Conservation (phyloP, 2,113 vertebrate species). For the Pogonocichla stellata region DNA sequence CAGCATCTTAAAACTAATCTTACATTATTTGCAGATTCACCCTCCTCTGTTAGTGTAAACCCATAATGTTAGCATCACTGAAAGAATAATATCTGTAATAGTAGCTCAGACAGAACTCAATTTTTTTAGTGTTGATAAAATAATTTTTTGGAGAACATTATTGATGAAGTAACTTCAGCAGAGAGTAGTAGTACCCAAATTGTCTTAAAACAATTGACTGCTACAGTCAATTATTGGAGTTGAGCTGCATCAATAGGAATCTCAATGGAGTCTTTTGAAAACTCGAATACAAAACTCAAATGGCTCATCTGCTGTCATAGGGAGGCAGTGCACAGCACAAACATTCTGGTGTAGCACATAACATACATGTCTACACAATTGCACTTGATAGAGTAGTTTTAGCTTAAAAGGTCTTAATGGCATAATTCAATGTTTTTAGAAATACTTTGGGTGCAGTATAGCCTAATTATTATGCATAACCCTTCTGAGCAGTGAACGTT, state of each 20-base stretch:
- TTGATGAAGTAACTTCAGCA: not conserved
- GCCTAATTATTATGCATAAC: not conserved
- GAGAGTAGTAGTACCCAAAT: rapidly evolving
- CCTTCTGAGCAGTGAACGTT: not conserved
- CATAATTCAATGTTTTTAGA: not conserved
- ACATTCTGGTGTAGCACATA: not conserved
- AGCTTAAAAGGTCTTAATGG: not conserved
- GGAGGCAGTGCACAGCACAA: not conserved
- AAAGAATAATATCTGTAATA: not conserved
- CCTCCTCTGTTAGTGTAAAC: not conserved
- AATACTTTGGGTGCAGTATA: not conserved
- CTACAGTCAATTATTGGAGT: not conserved
- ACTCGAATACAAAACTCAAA: rapidly evolving
- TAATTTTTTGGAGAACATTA: not conserved
- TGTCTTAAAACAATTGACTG: not conserved
- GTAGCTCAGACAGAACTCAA: not conserved
- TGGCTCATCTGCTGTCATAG: not conserved
- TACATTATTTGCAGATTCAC: not conserved
- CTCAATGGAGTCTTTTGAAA: not conserved
- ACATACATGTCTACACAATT: rapidly evolving
- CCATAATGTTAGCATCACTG: not conserved
- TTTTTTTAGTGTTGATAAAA: not conserved
- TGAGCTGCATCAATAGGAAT: not conserved
- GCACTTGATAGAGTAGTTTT: not conserved
- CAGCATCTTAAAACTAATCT: not conserved